Conservation (phyloP, 1,140 invertebrate genomes). For the Harlomillsia oculata region DNA sequence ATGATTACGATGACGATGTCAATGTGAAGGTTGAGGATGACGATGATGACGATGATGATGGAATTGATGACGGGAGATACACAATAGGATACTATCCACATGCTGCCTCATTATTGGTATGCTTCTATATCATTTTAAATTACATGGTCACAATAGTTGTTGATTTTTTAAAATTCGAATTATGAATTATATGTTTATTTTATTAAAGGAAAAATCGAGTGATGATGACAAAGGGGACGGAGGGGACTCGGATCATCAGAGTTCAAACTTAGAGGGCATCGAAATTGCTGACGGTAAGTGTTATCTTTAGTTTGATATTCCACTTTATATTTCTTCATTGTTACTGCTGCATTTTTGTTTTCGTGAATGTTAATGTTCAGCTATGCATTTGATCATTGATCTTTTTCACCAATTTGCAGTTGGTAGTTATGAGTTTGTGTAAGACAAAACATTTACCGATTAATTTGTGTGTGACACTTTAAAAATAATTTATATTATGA, state of each 20-base stretch:
- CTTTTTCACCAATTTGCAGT: too few species aligned
- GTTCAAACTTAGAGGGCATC: slow-evolving; percentile 33
- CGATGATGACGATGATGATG: slow-evolving; percentile 35
- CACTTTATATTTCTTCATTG: too few species aligned
- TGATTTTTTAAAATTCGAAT: not conserved
- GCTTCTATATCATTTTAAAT: not conserved
- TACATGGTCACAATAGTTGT: not conserved
- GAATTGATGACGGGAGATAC: slow-evolving; percentile 27
- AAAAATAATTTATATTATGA: too few species aligned
- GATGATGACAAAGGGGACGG: slow-evolving; percentile 32
- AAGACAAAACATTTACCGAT: too few species aligned
- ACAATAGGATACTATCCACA: slow-evolving; percentile 32
- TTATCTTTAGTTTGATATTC: too few species aligned
- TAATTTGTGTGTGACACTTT: too few species aligned
- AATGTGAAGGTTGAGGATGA: slow-evolving; percentile 34
- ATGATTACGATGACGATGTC: slow-evolving; percentile 24
- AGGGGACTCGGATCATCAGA: slow-evolving; percentile 31
- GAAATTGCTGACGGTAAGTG: slow-evolving; percentile 35
- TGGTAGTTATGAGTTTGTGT: too few species aligned
- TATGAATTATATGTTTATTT: not conserved
- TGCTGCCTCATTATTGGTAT: slow-evolving; percentile 31
- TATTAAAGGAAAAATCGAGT: slow-evolving; percentile 31
- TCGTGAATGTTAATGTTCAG: too few species aligned
- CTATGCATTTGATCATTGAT: too few species aligned
- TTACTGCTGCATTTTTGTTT: too few species aligned